These are phyloP conservation scores for Scaptomyza parva DNA, from an alignment of 2,888 invertebrate genomes.

Conservation along the genomic window DNA sequence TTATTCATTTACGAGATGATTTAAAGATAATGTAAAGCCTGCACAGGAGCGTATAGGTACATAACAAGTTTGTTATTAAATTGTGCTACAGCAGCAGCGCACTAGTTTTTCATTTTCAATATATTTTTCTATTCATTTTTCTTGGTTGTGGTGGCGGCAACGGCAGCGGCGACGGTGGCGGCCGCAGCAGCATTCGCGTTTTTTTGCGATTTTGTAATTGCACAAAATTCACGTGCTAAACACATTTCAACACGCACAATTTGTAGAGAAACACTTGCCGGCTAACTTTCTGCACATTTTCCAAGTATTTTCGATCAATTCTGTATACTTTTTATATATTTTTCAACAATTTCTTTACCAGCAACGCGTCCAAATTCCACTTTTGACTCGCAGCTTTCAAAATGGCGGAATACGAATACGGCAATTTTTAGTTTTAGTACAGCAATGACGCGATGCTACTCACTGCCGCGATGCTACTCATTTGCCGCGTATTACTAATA, in stretches of 20 bases:
- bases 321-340: constrained; percentile 64
- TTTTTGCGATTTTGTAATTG: constrained; percentile 73
- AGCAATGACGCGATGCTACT: constrained; percentile 84
- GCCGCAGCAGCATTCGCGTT: constrained; percentile 60
- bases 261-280: constrained; percentile 50
- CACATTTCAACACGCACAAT: constrained; percentile 62
- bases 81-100: constrained; percentile 49
- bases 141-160: constrained; percentile 65
- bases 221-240: constrained; percentile 72
- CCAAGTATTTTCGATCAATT: constrained; percentile 58
- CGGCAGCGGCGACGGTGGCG: constrained; percentile 61
- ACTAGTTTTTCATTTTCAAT: constrained; percentile 53
- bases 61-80: constrained; percentile 46
- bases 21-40: constrained; percentile 34
- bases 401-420: constrained; percentile 85
- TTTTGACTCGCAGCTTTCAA: constrained; percentile 84
- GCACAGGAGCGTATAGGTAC: constrained; percentile 46
- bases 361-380: constrained; percentile 85
- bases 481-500: constrained; percentile 56
- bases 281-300: constrained; percentile 44
- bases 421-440: constrained; percentile 84
- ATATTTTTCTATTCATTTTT: constrained; percentile 52
- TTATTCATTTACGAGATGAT: constrained; percentile 35
- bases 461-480: constrained; percentile 69
- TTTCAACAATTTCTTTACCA: constrained; percentile 79